Percentiles rank a stretch among this genome's conserved stretches.
Conservation (phyloP, 1,140 invertebrate genomes). For the Drosophila erecta region DNA sequence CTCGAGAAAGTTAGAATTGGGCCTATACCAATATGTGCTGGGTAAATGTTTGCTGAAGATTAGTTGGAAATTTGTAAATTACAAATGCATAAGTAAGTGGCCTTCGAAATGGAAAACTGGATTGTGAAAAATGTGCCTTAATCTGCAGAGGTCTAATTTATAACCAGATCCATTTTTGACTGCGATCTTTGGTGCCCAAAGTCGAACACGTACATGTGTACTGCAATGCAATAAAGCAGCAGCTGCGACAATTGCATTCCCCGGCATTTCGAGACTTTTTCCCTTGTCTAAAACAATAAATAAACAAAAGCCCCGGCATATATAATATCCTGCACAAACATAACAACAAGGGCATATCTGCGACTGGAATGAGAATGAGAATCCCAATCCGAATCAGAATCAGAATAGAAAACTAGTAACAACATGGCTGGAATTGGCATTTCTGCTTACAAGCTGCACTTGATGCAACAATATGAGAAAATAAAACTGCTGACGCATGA, state of each 20-base stretch:
- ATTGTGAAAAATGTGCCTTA: neutral
- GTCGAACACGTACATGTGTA: neutral
- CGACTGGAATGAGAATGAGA: slow-evolving; percentile 1
- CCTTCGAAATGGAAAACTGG: neutral
- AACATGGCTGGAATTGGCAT: slow-evolving; percentile 44
- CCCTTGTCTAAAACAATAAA: slow-evolving; percentile 41
- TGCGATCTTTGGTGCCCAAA: neutral
- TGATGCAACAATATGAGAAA: slow-evolving; percentile 53
- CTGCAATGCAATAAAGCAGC: slow-evolving; percentile 29
- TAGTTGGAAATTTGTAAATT: neutral
- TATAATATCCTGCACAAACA: slow-evolving; percentile 28
- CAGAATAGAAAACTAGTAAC: slow-evolving; percentile 17
- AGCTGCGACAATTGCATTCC: slow-evolving; percentile 47
- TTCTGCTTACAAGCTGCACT: slow-evolving; percentile 52
- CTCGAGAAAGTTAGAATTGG: neutral
- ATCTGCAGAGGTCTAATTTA: neutral
- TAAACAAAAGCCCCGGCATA: slow-evolving; percentile 38
- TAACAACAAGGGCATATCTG: slow-evolving; percentile 30
- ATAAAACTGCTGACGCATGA: slow-evolving; percentile 68
- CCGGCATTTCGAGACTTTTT: slow-evolving; percentile 26
- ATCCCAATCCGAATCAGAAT: neutral
- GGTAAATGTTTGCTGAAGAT: neutral
- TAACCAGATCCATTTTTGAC: slow-evolving; percentile 1
- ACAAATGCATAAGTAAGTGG: neutral
- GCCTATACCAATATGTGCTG: neutral